Conservation (phyloP, 2,797 vertebrate species). For the Gallinago solitaria region DNA sequence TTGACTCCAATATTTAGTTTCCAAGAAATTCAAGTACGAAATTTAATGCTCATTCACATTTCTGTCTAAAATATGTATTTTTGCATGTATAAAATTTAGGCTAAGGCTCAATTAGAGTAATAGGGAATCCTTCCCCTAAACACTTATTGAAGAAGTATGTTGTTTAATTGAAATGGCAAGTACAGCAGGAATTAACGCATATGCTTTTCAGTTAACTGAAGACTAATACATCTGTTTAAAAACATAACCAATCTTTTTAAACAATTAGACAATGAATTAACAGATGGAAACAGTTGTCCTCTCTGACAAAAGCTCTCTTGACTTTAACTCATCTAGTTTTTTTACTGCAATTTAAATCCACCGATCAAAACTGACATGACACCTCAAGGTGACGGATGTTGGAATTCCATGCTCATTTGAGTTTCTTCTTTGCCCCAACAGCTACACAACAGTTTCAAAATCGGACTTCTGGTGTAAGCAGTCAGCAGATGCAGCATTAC, state of each 20-base stretch:
- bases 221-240: neutral
- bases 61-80: neutral
- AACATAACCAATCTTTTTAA: neutral
- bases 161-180: neutral
- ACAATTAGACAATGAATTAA: neutral
- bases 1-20: neutral
- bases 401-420: neutral
- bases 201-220: neutral
- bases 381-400: neutral
- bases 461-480: neutral
- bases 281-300: neutral
- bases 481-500: neutral
- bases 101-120: neutral
- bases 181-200: rapidly evolving
- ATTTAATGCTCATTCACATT: neutral
- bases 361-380: neutral
- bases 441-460: neutral
- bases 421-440: neutral
- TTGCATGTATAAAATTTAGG: neutral
- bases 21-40: neutral
- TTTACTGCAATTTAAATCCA: neutral
- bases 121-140: neutral
- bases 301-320: neutral
- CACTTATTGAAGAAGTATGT: neutral
- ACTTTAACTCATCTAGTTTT: neutral